phyloP scores from a whole-genome alignment of 2,888 invertebrate genomes.

The Drosophila mulleri region DNA sequence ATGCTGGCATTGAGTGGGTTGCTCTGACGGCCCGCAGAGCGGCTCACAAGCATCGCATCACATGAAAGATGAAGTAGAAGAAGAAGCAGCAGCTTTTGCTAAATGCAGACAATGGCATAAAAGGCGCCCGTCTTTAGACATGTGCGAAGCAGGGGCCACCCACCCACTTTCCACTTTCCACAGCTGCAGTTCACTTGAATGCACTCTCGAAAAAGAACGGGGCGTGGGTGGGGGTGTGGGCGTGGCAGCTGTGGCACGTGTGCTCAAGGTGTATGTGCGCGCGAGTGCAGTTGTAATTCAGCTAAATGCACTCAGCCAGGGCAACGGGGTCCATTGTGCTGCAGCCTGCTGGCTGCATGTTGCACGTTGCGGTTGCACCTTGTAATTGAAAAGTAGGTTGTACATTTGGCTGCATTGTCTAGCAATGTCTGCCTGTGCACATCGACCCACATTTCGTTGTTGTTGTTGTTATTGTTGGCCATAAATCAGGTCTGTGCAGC shows the following conservation, averaged over 20 bases:
- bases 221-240: background rate
- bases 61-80: background rate
- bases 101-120: constrained; percentile 73
- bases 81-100: constrained; percentile 1
- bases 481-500: constrained; percentile 58
- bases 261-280: constrained; percentile 18
- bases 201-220: constrained; percentile 22
- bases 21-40: constrained; percentile 4
- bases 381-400: constrained; percentile 79
- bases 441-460: constrained; percentile 47
- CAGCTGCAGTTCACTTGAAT: constrained; percentile 59
- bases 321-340: constrained; percentile 42
- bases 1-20: constrained; percentile 71
- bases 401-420: constrained; percentile 72
- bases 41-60: background rate
- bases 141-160: constrained; percentile 67
- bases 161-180: constrained; percentile 70
- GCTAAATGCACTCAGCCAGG: constrained; percentile 79
- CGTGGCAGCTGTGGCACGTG: constrained; percentile 28
- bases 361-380: constrained; percentile 41
- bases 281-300: constrained; percentile 63
- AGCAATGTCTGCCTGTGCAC: constrained; percentile 8
- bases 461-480: constrained; percentile 23
- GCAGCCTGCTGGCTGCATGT: constrained; percentile 15
- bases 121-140: constrained; percentile 58